Conservation (phyloP, 92 coral and sea anemone species). For the Porites cylindrica region DNA sequence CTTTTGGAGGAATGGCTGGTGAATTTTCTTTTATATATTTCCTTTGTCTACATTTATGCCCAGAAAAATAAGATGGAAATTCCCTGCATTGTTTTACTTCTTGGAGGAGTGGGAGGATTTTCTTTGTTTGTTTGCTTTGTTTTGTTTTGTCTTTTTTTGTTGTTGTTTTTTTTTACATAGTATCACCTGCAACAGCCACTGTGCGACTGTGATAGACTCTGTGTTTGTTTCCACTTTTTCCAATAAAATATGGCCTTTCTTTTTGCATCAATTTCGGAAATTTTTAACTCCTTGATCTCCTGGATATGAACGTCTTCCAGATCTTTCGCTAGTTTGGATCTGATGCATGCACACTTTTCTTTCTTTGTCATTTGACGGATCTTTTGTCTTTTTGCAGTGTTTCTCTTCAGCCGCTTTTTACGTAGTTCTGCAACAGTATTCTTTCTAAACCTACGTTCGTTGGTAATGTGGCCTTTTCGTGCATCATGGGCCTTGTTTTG, state of each 20-base stretch:
- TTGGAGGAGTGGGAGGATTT: no score
- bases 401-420: slow-evolving; percentile 40
- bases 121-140: no score
- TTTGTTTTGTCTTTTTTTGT: no score
- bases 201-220: slow-evolving; percentile 11
- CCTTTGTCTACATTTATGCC: no score
- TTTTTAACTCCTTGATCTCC: slow-evolving; percentile 6
- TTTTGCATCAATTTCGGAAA: slow-evolving; percentile 18
- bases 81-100: no score
- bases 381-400: slow-evolving; percentile 23
- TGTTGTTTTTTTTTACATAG: not conserved
- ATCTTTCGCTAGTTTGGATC: slow-evolving; percentile 13
- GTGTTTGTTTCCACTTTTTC: slow-evolving; percentile 53
- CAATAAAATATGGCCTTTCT: slow-evolving; percentile 35
- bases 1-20: no score
- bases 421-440: slow-evolving; percentile 31
- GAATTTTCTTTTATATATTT: no score
- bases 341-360: slow-evolving; percentile 15
- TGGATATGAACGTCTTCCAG: slow-evolving; percentile 3
- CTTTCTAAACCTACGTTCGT: not conserved
- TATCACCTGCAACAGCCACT: slow-evolving; percentile 11
- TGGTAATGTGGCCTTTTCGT: not conserved
- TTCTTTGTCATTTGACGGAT: slow-evolving; percentile 36
- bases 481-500: slow-evolving; percentile 23
- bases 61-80: no score